These are phyloP conservation scores for Odontocolon sp. DNA, from an alignment of 2,888 invertebrate species.

Conservation along the genomic window DNA sequence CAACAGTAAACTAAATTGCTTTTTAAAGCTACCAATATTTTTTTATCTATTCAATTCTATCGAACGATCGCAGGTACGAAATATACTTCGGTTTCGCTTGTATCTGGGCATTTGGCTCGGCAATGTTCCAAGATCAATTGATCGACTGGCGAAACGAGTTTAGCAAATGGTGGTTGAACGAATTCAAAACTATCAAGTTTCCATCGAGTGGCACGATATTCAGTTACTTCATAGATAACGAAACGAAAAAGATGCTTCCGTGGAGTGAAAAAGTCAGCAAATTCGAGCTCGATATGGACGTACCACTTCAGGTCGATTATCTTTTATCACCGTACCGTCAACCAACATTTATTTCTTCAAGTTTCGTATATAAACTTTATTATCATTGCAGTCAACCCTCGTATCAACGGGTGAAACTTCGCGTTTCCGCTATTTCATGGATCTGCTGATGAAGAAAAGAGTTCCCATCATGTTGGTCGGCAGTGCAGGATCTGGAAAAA, in stretches of 20 bases:
- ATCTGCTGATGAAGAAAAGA: slow-evolving; percentile 88
- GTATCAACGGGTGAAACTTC: slow-evolving; percentile 96
- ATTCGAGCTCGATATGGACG: slow-evolving; percentile 93
- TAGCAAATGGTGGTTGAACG: slow-evolving; percentile 96
- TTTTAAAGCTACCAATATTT: too few relatives aligned
- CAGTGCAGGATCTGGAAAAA: slow-evolving; percentile 94
- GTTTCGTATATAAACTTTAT: too few relatives aligned
- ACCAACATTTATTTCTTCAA: background rate
- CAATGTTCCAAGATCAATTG: slow-evolving; percentile 94
- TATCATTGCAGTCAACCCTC: slow-evolving; percentile 85
- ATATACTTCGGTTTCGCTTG: slow-evolving; percentile 95
- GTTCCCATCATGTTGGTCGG: slow-evolving; percentile 96
- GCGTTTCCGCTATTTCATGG: slow-evolving; percentile 92
- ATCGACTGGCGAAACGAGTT: slow-evolving; percentile 96
- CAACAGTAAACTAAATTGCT: too few relatives aligned
- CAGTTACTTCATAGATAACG: slow-evolving; percentile 93
- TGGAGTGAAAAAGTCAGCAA: slow-evolving; percentile 91
- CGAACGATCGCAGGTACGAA: slow-evolving; percentile 85
- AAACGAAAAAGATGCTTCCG: slow-evolving; percentile 91
- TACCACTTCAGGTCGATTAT: slow-evolving; percentile 92
- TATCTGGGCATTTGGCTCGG: slow-evolving; percentile 97
- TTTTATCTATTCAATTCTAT: too few relatives aligned
- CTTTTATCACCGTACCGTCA: background rate
- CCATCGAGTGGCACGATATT: slow-evolving; percentile 92
- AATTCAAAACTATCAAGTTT: slow-evolving; percentile 95